phyloP scores from a whole-genome alignment of 2,113 vertebrate species.

The Piaya cayana region DNA sequence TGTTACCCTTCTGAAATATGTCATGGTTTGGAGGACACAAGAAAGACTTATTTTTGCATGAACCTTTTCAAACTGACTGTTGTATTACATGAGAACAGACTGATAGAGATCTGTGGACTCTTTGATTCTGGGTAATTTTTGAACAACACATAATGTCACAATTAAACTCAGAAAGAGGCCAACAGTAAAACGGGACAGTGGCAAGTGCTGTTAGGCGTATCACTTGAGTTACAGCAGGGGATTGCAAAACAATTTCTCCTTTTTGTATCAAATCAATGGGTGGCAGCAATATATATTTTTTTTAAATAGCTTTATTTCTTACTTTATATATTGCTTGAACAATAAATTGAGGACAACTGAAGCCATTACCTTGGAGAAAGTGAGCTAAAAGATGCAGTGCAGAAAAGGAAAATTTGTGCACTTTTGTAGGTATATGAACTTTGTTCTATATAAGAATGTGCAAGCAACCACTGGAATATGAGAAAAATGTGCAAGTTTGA shows the following conservation, averaged over 20 bases:
- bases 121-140: not conserved
- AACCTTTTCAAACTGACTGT: not conserved
- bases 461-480: not conserved
- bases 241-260: not conserved
- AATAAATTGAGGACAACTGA: not conserved
- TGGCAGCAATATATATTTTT: not conserved
- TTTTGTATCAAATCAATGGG: not conserved
- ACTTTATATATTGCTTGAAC: not conserved
- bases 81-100: not conserved
- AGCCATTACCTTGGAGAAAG: not conserved
- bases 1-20: not conserved
- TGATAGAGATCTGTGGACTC: not conserved
- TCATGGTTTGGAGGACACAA: not conserved
- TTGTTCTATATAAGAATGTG: not conserved
- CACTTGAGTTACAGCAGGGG: not conserved
- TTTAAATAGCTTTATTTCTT: not conserved
- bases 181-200: not conserved
- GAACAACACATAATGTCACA: not conserved
- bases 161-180: not conserved
- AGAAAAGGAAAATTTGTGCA: not conserved
- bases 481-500: not conserved
- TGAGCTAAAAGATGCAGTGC: not conserved
- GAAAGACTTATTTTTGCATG: not conserved
- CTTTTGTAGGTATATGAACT: not conserved
- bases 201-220: not conserved